phyloP scores from a whole-genome alignment of 2,113 vertebrate genomes.

The Eulacestoma nigropectus region DNA sequence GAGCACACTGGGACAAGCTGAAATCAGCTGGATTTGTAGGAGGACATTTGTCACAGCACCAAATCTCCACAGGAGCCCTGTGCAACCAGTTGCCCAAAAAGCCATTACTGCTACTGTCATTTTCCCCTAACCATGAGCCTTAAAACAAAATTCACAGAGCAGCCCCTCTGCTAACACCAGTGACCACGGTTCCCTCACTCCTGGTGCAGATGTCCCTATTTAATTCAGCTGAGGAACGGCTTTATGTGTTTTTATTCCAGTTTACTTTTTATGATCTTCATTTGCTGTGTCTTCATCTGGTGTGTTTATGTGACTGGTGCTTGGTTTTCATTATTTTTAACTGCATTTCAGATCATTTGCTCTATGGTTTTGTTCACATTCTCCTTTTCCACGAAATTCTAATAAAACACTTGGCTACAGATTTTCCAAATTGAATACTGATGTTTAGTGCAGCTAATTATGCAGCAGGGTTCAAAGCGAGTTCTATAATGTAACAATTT shows the following conservation, averaged over 20 bases:
- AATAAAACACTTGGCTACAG: constrained; percentile 63
- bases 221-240: neutral
- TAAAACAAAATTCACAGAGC: neutral
- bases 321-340: constrained; percentile 53
- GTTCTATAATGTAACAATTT: constrained; percentile 43
- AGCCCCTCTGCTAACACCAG: neutral
- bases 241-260: constrained; percentile 35
- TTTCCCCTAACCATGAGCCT: constrained; percentile 12
- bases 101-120: neutral
- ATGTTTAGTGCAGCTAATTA: constrained; percentile 56
- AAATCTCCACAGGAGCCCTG: neutral
- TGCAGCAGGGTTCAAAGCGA: constrained; percentile 55
- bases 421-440: constrained; percentile 64
- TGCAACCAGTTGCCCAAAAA: neutral
- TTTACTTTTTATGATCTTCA: constrained; percentile 21
- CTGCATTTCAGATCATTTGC: constrained; percentile 36
- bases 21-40: neutral
- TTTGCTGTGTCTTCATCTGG: constrained; percentile 46
- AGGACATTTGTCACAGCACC: neutral
- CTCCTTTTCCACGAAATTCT: constrained; percentile 52
- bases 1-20: neutral
- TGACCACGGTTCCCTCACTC: neutral
- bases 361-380: constrained; percentile 29
- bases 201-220: neutral
- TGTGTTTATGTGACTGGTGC: neutral